Evolutionary conservation across 2,113 vertebrate genomes (phyloP).

Genomic region (Pteronura brasiliensis): DNA sequence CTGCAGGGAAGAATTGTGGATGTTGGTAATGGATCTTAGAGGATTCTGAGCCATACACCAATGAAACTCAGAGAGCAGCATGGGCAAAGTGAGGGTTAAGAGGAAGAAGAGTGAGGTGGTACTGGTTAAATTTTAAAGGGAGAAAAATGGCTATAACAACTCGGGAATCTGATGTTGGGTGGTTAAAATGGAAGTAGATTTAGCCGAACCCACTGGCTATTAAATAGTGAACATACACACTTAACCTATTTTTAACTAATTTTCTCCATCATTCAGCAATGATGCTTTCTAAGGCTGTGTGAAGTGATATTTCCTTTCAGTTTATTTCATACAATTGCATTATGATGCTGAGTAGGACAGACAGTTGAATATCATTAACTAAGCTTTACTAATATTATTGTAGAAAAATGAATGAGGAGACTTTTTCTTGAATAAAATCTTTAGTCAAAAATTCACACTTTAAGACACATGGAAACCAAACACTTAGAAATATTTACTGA

Average conservation of each 20-base stretch:
- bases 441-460: slow-evolving; percentile 52
- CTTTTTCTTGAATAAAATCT: slow-evolving; percentile 47
- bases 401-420: slow-evolving; percentile 21
- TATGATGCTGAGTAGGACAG: neutral
- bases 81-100: neutral
- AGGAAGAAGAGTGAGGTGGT: neutral
- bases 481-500: slow-evolving; percentile 66
- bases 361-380: slow-evolving; percentile 49
- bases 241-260: slow-evolving; percentile 33
- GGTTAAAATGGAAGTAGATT: neutral
- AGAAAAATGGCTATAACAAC: neutral
- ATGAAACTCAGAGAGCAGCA: neutral
- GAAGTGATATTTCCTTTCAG: slow-evolving; percentile 52
- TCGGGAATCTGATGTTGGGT: neutral
- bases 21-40: neutral
- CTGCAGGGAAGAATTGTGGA: neutral
- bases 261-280: slow-evolving; percentile 12
- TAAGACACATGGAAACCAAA: slow-evolving; percentile 45
- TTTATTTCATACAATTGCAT: slow-evolving; percentile 14
- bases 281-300: neutral
- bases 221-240: neutral
- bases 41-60: neutral
- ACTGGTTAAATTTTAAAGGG: neutral
- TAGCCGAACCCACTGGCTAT: neutral
- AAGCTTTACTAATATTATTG: slow-evolving; percentile 32